phyloP scores from a whole-genome alignment of 2,797 vertebrate genomes.

The Argentina silus region DNA sequence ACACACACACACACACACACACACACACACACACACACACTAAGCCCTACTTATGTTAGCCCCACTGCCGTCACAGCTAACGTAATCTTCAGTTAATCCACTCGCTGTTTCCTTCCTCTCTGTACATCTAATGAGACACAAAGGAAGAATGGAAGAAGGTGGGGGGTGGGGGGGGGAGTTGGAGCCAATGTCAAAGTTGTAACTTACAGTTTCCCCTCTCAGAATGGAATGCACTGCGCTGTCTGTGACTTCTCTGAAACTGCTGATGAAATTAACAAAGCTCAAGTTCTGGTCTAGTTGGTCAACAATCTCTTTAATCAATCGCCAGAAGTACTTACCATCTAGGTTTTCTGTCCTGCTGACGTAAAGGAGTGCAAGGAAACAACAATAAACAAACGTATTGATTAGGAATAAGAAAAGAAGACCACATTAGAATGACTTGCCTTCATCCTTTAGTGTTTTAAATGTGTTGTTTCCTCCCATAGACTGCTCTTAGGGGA shows the following conservation, averaged over 20 bases:
- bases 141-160: background rate
- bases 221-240: background rate
- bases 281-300: background rate
- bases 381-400: too few species aligned
- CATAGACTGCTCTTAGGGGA: too few species aligned
- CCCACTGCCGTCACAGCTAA: constrained; percentile 60
- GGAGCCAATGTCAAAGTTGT: background rate
- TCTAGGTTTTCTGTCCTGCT: too few species aligned
- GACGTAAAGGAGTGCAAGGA: too few species aligned
- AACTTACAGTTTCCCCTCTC: background rate
- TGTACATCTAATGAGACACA: constrained; percentile 13
- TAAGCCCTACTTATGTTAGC: constrained; percentile 42
- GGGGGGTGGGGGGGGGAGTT: background rate
- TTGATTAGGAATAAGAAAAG: too few species aligned
- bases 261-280: background rate
- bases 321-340: background rate
- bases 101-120: background rate
- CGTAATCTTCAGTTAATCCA: constrained; percentile 12
- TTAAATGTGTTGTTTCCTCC: too few species aligned
- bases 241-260: background rate
- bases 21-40: background rate
- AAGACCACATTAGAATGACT: too few species aligned
- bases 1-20: too few species aligned
- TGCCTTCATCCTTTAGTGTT: too few species aligned
- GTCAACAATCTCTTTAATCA: background rate